Percentiles rank a stretch among this genome's conserved stretches.
Conservation (phyloP, 2,113 vertebrate species). For the Zeus faber region DNA sequence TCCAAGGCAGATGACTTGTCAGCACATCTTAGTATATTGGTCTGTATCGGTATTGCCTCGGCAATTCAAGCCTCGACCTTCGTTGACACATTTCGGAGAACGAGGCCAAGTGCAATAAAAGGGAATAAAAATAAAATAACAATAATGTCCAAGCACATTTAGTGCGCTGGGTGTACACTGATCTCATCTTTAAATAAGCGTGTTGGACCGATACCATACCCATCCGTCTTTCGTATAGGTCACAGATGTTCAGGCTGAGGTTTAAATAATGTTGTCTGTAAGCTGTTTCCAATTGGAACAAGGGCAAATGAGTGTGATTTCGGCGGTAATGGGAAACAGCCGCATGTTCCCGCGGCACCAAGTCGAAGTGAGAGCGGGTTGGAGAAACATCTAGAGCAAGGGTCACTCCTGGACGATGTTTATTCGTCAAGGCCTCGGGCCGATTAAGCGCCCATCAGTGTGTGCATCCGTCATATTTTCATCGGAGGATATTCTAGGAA, state of each 20-base stretch:
- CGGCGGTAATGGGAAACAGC: conserved; percentile 68
- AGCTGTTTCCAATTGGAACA: conserved; percentile 66
- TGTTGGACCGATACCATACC: conserved; percentile 7
- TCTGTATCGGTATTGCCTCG: no score
- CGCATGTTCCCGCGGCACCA: conserved; percentile 43
- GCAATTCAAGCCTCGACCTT: no score
- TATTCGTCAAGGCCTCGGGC: no score
- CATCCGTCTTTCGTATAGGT: not conserved
- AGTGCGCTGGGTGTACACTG: not conserved
- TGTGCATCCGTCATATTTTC: no score
- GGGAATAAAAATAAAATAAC: no score
- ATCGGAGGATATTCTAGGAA: no score
- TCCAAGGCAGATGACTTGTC: no score
- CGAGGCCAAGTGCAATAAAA: no score
- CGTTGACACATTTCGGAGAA: no score
- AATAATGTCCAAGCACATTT: not conserved
- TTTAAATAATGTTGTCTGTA: conserved; percentile 37
- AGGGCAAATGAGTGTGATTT: conserved; percentile 50
- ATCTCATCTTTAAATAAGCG: conserved; percentile 18
- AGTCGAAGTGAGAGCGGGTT: conserved; percentile 22
- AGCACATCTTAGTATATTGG: not conserved
- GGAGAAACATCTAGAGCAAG: conserved; percentile 37
- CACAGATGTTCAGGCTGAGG: conserved; percentile 28
- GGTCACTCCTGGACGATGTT: conserved; percentile 24
- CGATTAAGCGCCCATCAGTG: no score